Evolutionary conservation across 2,797 vertebrate genomes (phyloP), one percentile per base, ranked within the genome.

Genomic region (Eremophila alpestris): DNA sequence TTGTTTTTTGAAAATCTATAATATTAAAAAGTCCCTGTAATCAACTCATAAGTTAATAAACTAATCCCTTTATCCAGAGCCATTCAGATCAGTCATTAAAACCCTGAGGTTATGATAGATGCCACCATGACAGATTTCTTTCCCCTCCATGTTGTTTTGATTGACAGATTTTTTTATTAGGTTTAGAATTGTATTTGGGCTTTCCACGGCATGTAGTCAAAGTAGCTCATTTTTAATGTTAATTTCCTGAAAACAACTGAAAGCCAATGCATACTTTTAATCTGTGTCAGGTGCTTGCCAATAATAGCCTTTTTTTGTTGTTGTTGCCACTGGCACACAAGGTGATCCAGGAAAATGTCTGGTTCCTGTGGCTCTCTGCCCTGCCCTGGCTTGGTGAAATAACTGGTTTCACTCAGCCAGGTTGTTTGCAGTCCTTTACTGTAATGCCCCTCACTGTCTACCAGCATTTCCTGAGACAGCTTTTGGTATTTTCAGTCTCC

Each of bases 211-310:
- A 69, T 54, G 75, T 71, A 84, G 78, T 79, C 89, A 95, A 96
- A 94, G 68, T 58, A 63, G 11, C 48, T 79, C 62, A 70, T 94
- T 97, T 95, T 78, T 86, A 91, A 89, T 79, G 41, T 65, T 89
- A 77, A 87, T 96, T 96, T 97, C 88, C 87, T 91, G 83, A 96
- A 96, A 95, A 96, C 40, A 94, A 85, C 43, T 83, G 75, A 95
- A 93, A 95, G 55, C 4, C 43, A 79, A 65, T 75, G 54, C n/a
- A 34, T 74, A 67, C 76, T 90, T 97, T 96, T 83, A 95, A 94
- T 94, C 71, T 56, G 48, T 80, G 46, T 69, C 89, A 95, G 91
- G 75, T 95, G 76, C 52, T 92, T 91, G 84, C 81, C 91, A 93
- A 5, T 22, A 6, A 45, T 30, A 48, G 34, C 60, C 58, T 88